Evolutionary conservation across 1,140 invertebrate species (phyloP).

Genomic region (Orussus abietinus): DNA sequence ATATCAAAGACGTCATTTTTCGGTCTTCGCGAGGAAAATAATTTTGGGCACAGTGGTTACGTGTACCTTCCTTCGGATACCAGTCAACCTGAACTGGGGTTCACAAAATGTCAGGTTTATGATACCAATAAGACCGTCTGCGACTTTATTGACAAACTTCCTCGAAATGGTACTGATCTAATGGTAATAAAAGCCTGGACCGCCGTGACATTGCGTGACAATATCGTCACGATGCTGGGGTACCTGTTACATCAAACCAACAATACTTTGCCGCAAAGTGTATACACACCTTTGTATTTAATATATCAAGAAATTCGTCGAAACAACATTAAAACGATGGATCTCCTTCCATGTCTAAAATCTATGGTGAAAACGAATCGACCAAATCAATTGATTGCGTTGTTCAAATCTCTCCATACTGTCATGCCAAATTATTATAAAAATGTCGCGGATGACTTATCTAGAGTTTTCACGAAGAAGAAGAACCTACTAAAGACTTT

Average conservation of each 20-base stretch:
- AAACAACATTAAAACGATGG: constrained; percentile 29
- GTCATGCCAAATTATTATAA: constrained; percentile 12
- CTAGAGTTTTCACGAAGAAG: constrained; percentile 5
- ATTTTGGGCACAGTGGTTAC: constrained; percentile 22
- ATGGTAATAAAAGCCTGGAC: constrained; percentile 29
- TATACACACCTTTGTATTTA: constrained; percentile 25
- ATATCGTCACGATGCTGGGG: constrained; percentile 29
- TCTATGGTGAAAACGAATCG: constrained; percentile 2
- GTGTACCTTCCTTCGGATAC: constrained; percentile 11
- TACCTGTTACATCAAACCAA: constrained; percentile 31
- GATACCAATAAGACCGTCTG: constrained; percentile 26
- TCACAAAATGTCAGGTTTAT: constrained; percentile 25
- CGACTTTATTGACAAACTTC: constrained; percentile 21
- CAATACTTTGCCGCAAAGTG: constrained; percentile 22
- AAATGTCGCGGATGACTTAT: constrained; percentile 11
- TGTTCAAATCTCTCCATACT: constrained; percentile 9
- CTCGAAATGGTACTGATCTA: constrained; percentile 21
- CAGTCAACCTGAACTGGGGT: constrained; percentile 15
- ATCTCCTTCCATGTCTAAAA: constrained; percentile 21
- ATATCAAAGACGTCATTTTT: too few species aligned
- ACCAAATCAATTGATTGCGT: constrained; percentile 8
- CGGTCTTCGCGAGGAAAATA: constrained; percentile 15
- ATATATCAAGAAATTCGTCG: constrained; percentile 27
- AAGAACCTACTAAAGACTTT: constrained; percentile 3
- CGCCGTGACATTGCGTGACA: constrained; percentile 29